A percentile compares a stretch with the other conserved stretches of the same genome.
phyloP scores from a whole-genome alignment of 2,113 vertebrate species.

The Nibea albiflora region DNA sequence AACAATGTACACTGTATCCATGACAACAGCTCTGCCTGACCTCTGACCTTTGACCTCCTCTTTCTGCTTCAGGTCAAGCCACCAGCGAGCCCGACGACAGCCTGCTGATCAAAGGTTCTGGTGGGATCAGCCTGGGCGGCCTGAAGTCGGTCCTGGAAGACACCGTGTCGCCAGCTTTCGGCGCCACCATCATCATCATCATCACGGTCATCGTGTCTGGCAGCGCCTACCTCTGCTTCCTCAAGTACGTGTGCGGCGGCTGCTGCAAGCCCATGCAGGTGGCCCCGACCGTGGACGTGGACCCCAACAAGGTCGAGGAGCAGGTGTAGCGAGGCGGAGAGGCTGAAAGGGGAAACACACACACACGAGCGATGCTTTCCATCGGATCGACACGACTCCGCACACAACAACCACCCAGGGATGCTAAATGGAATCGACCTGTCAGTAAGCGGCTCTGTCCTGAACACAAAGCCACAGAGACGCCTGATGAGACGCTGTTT shows the following conservation, averaged over 20 bases:
- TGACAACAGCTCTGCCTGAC: neutral
- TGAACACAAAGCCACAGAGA: neutral
- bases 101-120: neutral
- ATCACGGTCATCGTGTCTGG: conserved; percentile 71
- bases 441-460: neutral
- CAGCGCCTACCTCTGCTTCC: conserved; percentile 82
- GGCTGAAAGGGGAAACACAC: neutral
- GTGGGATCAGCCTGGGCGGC: conserved; percentile 35
- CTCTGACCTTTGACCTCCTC: neutral
- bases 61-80: conserved; percentile 45
- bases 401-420: too few relatives aligned
- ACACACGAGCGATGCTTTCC: neutral
- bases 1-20: too few relatives aligned
- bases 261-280: conserved; percentile 81
- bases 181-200: conserved; percentile 80
- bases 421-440: neutral
- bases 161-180: conserved; percentile 69
- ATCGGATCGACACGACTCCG: neutral
- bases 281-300: conserved; percentile 66
- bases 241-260: conserved; percentile 82
- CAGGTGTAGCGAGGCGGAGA: conserved; percentile 67
- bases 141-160: conserved; percentile 71
- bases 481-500: neutral
- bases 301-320: conserved; percentile 79
- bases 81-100: conserved; percentile 19